phyloP scores from a whole-genome alignment of 1,140 invertebrate species.

The Mylabris phalerata region DNA sequence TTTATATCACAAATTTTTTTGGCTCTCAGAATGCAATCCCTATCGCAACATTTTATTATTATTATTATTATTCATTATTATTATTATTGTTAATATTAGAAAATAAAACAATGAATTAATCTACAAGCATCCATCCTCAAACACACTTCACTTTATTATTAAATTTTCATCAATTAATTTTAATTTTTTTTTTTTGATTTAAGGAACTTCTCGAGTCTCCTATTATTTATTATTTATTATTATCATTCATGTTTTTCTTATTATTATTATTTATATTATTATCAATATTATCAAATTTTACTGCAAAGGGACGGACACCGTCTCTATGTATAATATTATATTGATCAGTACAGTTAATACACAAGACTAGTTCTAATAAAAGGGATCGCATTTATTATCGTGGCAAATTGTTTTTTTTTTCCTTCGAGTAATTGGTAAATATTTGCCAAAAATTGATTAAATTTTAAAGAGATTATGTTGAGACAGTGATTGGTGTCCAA shows the following conservation, averaged over 20 bases:
- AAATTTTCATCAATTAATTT: background rate
- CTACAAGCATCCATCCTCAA: constrained; percentile 32
- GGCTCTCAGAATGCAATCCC: constrained; percentile 41
- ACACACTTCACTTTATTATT: constrained; percentile 28
- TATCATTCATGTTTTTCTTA: constrained; percentile 20
- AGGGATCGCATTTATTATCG: constrained; percentile 1
- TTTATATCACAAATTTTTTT: constrained; percentile 46
- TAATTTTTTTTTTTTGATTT: background rate
- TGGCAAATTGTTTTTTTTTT: background rate
- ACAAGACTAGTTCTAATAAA: background rate
- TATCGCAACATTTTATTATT: constrained; percentile 34
- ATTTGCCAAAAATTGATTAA: background rate
- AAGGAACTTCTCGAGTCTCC: constrained; percentile 22
- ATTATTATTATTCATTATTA: background rate
- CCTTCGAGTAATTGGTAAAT: background rate
- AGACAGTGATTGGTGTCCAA: too few relatives aligned
- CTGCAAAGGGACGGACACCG: constrained; percentile 4
- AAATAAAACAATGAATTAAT: constrained; percentile 38
- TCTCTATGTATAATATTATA: background rate
- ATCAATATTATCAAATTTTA: constrained; percentile 7
- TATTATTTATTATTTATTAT: constrained; percentile 26
- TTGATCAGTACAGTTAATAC: constrained; percentile 1
- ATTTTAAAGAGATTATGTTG: too few relatives aligned
- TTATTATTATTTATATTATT: constrained; percentile 20
- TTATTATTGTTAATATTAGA: constrained; percentile 13